These are phyloP conservation scores for Distichodus sexfasciatus DNA, from an alignment of 2,797 vertebrate species.

Conservation along the genomic window DNA sequence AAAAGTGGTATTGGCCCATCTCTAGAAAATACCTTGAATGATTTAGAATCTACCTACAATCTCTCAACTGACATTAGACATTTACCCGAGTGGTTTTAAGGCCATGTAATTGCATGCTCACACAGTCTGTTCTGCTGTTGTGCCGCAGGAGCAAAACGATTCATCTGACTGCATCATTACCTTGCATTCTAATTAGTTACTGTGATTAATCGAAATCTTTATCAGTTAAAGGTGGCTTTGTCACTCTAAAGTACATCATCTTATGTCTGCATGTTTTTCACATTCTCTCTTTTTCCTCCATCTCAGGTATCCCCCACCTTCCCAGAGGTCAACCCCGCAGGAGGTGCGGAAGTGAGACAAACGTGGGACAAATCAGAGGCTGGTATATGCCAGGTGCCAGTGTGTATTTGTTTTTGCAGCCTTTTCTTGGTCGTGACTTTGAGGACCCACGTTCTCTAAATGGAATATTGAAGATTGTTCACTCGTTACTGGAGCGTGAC, in stretches of 20 bases:
- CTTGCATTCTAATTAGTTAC: neutral
- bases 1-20: no score
- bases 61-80: no score
- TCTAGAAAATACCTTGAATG: no score
- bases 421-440: neutral
- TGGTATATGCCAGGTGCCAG: constrained; percentile 3
- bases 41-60: no score
- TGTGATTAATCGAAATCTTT: neutral
- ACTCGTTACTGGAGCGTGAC: neutral
- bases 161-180: neutral
- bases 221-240: neutral
- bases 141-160: neutral
- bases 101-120: no score
- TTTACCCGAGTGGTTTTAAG: no score
- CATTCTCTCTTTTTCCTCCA: constrained; percentile 8
- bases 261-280: no score
- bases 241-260: no score
- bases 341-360: constrained; percentile 16
- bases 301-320: no score
- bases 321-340: no score
- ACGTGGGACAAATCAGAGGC: constrained; percentile 1
- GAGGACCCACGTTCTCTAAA: neutral
- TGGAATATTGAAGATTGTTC: neutral
- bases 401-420: constrained; percentile 3
- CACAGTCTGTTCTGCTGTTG: no score